Conservation (phyloP, 2,797 vertebrate species). For the Leuciscus waleckii region DNA sequence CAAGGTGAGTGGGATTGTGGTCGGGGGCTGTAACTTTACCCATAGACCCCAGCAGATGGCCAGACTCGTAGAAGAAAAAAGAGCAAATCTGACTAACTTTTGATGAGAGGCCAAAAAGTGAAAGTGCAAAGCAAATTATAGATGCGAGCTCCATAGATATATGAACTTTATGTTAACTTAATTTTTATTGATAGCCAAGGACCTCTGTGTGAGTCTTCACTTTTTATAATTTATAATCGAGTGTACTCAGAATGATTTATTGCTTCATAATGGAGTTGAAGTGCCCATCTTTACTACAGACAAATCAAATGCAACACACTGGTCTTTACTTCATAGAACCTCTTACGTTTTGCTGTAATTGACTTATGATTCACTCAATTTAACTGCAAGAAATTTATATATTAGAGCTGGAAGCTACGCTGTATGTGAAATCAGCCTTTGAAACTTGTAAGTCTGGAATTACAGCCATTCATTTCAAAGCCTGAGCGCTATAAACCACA, state of each 20-base stretch:
- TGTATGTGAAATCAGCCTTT: slow-evolving; percentile 35
- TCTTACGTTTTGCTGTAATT: slow-evolving; percentile 25
- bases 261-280: slow-evolving; percentile 8
- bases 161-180: background rate
- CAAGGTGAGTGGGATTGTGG: slow-evolving; percentile 71
- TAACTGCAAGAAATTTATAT: slow-evolving; percentile 1
- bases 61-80: slow-evolving; percentile 50
- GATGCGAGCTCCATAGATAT: background rate
- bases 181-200: background rate
- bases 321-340: slow-evolving; percentile 18
- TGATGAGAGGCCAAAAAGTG: slow-evolving; percentile 1
- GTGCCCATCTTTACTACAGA: slow-evolving; percentile 41
- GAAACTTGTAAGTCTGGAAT: slow-evolving; percentile 35
- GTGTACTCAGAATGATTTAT: background rate
- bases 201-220: background rate
- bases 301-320: slow-evolving; percentile 22
- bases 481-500: slow-evolving; percentile 37
- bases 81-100: slow-evolving; percentile 28
- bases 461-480: slow-evolving; percentile 38
- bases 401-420: background rate
- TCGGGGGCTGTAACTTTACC: slow-evolving; percentile 68
- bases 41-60: slow-evolving; percentile 18
- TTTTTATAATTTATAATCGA: slow-evolving; percentile 3
- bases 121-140: background rate
- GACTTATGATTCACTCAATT: slow-evolving; percentile 26